Base-by-base conservation (phyloP, 92 coral and sea anemone genomes). In the Paramuricea clavata region DNA sequence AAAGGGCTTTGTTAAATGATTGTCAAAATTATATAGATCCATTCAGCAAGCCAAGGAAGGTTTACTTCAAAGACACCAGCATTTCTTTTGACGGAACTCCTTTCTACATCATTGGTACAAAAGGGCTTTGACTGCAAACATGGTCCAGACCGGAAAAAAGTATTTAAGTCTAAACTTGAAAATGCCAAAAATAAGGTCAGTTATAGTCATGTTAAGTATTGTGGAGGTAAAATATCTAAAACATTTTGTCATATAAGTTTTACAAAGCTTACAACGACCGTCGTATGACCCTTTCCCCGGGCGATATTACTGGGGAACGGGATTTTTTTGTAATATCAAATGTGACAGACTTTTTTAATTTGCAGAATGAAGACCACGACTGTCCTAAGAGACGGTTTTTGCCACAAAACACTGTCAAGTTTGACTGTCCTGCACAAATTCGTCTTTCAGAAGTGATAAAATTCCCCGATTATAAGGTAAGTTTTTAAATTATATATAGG, bases 381-480 rank as follows among this genome's bases (percentile, higher is more conserved):
- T 90, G 86, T 25, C 86, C 36, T 74, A 76, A 39, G 30, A 86
- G 81, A 64, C 83, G 60, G 16, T 86, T 90, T 74, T 30, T 90
- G 61, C 85, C 87, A 27, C 93, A 90, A 82, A 81, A 82, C 81
- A 90, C 90, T n/a, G 86, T 86, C 70, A 90, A 90, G 69, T 90
- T 90, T 86, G 87, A 31, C 35, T 90, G 93, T 64, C 85, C 88
- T 54, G 88, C 90, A 64, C 76, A 80, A 10, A 75, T 90, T 74
- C 76, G 84, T 25, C 49, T 90, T 49, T 86, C 81, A 43, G 89
- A 90, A 67, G 88, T 87, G 17, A 82, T 90, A 2, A 90, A 75
- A 52, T 90, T 71, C 72, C 44, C 82, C 25, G 73, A 57, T 50
- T 86, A 81, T 61, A 87, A 86, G 86, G 91, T 87, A 19, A 22